phyloP scores from a whole-genome alignment of 92 coral and sea anemone genomes.

The Galaxea fascicularis region DNA sequence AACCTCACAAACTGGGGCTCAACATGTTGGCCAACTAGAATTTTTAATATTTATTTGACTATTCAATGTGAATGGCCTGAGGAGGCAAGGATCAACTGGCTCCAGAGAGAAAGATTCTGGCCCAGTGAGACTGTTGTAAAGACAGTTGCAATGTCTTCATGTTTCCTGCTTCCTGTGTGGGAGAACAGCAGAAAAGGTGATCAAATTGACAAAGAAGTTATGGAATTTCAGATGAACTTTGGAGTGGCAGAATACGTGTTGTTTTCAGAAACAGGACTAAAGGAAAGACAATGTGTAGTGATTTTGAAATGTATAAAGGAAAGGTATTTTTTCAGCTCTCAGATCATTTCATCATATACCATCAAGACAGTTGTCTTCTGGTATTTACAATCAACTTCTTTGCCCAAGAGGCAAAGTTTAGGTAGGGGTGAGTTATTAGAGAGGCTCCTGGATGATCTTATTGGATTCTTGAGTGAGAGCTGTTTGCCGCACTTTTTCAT shows the following conservation, averaged over 20 bases:
- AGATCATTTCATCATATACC: conserved; percentile 11
- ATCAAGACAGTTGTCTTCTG: conserved; percentile 37
- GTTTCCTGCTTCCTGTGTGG: conserved; percentile 41
- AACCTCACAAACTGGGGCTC: conserved; percentile 41
- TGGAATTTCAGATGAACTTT: conserved; percentile 30
- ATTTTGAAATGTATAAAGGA: conserved; percentile 20
- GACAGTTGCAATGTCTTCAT: neutral
- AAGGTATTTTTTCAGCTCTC: conserved; percentile 4
- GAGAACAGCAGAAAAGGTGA: neutral
- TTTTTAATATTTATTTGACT: conserved; percentile 8
- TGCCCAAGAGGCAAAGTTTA: conserved; percentile 17
- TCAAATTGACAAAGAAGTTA: neutral
- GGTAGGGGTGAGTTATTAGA: conserved; percentile 41
- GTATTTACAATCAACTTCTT: conserved; percentile 33
- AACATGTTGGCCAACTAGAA: conserved; percentile 5
- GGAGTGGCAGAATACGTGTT: conserved; percentile 22
- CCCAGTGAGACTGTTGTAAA: conserved; percentile 30
- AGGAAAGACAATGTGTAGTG: conserved; percentile 35
- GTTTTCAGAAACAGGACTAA: conserved; percentile 36
- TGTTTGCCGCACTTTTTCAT: conserved; percentile 35
- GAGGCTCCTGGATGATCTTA: conserved; percentile 5
- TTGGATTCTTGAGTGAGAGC: neutral
- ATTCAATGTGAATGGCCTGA: conserved; percentile 38
- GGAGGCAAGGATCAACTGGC: conserved; percentile 20
- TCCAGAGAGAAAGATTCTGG: conserved; percentile 25